Evolutionary conservation across 2,113 vertebrate genomes (phyloP), one percentile per base, ranked within the genome.

Genomic region (Regulus satrapa): DNA sequence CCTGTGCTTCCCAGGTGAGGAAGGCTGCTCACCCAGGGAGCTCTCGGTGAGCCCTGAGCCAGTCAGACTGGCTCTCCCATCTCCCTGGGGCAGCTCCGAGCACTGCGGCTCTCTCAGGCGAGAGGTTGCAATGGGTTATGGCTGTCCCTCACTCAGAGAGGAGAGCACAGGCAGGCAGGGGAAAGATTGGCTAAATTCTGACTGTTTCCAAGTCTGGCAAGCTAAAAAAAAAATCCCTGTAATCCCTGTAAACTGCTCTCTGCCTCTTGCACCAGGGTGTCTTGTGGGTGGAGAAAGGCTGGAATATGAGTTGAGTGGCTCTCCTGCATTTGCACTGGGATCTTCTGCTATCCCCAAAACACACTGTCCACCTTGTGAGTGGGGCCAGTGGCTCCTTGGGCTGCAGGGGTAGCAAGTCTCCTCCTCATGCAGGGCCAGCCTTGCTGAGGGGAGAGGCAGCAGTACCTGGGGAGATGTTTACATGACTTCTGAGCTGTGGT

Each of bases 31-130:
- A 1, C 80, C 80, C 55, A 85, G 56, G 77, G 78, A 88, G 74
- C 82, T 94, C 61, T 67, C 1, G 0, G 66, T 5, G 38, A 81
- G 81, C 38, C 25, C 78, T 6, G 25, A 95, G 92, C 94, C 78
- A 15, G 96, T 95, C 82, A 51, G 82, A 96, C 95, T 83, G 92
- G 95, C 89, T 94, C 85, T 75, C 52, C 83, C 0, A 0, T 68
- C 66, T 91, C 81, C 88, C 58, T 0, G 1, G 78, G 81, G 92
- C 83, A 92, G 83, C 95, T 87, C 54, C 0, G 0, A 82, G 62
- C 3, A 1, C 72, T 36, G 63, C 1, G 1, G 79, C 79, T 94
- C 58, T 29, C 7, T 68, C 77, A 49, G 89, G 13, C 0, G 0
- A 54, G 41, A 71, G 51, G 49, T 56, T 91, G 91, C 62, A n/a